These are phyloP conservation scores for Anoura caudifer DNA, from an alignment of 2,113 vertebrate genomes.

Conservation along the genomic window DNA sequence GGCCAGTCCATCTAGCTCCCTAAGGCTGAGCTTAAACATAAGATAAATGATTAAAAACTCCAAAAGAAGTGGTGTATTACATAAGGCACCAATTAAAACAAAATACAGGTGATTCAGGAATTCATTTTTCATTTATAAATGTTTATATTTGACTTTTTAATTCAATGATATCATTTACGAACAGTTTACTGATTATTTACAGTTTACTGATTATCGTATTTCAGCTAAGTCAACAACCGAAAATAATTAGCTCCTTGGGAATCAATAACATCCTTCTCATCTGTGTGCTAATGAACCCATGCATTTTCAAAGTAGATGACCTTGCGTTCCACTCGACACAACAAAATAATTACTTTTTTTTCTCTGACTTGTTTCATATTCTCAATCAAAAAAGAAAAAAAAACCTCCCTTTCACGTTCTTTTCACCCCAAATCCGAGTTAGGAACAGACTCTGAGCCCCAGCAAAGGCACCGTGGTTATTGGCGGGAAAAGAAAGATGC, in stretches of 20 bases:
- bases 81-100: not conserved
- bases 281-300: not conserved
- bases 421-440: constrained; percentile 28
- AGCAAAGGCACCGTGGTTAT: constrained; percentile 26
- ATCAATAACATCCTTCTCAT: not conserved
- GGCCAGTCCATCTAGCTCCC: not conserved
- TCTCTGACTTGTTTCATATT: not conserved
- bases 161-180: not conserved
- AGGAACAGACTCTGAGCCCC: constrained; percentile 36
- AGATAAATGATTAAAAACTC: not conserved
- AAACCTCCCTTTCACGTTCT: not conserved
- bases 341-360: not conserved
- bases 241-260: not conserved
- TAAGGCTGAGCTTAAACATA: not conserved
- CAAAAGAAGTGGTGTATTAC: not conserved
- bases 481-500: constrained; percentile 20
- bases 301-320: not conserved
- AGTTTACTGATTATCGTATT: not conserved
- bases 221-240: not conserved
- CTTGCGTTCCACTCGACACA: not conserved
- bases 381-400: not conserved
- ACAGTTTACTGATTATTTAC: not conserved
- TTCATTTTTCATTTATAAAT: not conserved
- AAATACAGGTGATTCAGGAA: not conserved
- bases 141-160: not conserved